Base-by-base conservation (phyloP, 2,888 invertebrate genomes). In the Spialia ferax region DNA sequence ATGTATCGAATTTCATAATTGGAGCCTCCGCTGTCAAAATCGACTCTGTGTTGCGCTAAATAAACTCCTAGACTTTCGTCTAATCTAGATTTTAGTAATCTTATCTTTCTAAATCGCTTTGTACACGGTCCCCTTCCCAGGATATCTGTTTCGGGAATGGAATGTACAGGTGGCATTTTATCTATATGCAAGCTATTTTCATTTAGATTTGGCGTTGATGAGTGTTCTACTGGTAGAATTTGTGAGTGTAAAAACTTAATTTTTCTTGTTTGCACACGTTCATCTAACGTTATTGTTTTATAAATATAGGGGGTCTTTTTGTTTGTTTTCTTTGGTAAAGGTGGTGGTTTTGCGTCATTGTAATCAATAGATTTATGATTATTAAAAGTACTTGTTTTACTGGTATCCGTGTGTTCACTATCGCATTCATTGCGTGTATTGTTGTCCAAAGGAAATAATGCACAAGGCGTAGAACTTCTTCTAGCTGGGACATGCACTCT, bases 61-160 rank as follows among this genome's bases (percentile, higher is more conserved):
- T 96, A 95, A 45, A 97, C 95, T 2, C 97, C 97, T 42, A 97
- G 91, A 75, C 95, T 96, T 79, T 96, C 96, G 75, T 95, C 95
- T 62, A 95, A 87, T 75, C 95, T 95, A 38, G 95, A 94, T 79
- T 96, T 96, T 68, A 95, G 91, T 73, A 97, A 86, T 74, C 96
- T 95, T 63, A 97, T 94, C 79, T 95, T 94, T 70, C 96, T 89
- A 81, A 96, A 96, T 59, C 95, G 88, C 69, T 95, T 94, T 6
- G 94, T 93, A 73, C 95, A 95, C 0, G 95, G 95, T 50, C 95
- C 95, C 83, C 94, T 91, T 55, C 95, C 95, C 71, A 93, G 86
- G 66, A 93, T 86, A 73, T 91, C 90, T 42, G 78, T 87, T 77
- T 88, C 88, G 64, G 89, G 79, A 64, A 80, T 71, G 68, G 81